phyloP scores from a whole-genome alignment of 2,113 vertebrate species.

The Naja naja region DNA sequence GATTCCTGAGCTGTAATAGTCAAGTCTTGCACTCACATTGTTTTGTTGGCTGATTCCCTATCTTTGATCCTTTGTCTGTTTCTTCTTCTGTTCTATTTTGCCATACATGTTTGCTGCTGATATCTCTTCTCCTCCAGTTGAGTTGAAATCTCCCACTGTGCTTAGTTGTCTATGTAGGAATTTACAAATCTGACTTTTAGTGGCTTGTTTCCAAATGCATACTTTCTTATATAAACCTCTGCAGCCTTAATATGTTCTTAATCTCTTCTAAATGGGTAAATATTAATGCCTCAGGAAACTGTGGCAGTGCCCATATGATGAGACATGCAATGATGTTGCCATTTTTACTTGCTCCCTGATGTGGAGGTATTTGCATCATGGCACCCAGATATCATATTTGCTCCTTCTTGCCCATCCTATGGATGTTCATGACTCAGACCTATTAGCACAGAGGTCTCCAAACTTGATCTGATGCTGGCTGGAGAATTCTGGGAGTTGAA shows the following conservation, averaged over 20 bases:
- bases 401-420: background rate
- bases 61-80: background rate
- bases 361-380: background rate
- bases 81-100: background rate
- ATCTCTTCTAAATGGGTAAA: background rate
- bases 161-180: background rate
- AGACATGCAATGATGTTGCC: background rate
- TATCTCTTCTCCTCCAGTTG: background rate
- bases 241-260: background rate
- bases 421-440: background rate
- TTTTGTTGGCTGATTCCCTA: background rate
- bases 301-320: background rate
- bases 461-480: too few relatives aligned
- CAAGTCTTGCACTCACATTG: background rate
- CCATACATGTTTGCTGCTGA: background rate
- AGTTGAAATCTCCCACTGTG: background rate
- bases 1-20: background rate
- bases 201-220: background rate
- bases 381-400: background rate
- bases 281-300: background rate
- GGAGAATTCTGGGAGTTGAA: too few relatives aligned
- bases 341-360: background rate
- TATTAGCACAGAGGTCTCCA: background rate
- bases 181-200: background rate
- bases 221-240: background rate